phyloP scores from a whole-genome alignment of 2,113 vertebrate species.

The Eretmochelys imbricata region DNA sequence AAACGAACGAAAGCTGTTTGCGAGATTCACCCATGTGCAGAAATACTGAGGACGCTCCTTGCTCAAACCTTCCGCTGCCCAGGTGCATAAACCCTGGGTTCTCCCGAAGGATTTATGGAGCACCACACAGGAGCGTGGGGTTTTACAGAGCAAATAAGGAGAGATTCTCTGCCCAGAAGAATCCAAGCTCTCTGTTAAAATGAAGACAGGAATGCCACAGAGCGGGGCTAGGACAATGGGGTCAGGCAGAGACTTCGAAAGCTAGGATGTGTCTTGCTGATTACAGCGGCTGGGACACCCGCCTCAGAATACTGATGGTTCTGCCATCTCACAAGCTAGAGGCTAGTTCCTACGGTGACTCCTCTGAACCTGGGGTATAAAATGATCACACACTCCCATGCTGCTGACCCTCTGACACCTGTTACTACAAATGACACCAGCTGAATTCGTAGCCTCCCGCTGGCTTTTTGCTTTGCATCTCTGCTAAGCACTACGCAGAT shows the following conservation, averaged over 20 bases:
- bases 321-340: background rate
- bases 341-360: background rate
- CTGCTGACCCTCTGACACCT: background rate
- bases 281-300: background rate
- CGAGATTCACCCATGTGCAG: accelerated
- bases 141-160: background rate
- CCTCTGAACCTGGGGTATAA: background rate
- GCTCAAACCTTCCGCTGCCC: background rate
- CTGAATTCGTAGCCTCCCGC: background rate
- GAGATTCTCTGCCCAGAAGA: background rate
- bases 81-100: background rate
- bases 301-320: background rate
- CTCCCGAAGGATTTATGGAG: background rate
- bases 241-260: background rate
- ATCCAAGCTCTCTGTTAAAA: background rate
- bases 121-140: background rate
- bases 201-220: background rate
- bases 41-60: background rate
- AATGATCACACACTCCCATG: background rate
- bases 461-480: background rate
- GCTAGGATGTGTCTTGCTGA: background rate
- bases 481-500: background rate
- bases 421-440: background rate
- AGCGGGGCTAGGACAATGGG: background rate
- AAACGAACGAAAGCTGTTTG: background rate